phyloP scores from a whole-genome alignment of 1,140 invertebrate species.

The Andricus grossulariae region DNA sequence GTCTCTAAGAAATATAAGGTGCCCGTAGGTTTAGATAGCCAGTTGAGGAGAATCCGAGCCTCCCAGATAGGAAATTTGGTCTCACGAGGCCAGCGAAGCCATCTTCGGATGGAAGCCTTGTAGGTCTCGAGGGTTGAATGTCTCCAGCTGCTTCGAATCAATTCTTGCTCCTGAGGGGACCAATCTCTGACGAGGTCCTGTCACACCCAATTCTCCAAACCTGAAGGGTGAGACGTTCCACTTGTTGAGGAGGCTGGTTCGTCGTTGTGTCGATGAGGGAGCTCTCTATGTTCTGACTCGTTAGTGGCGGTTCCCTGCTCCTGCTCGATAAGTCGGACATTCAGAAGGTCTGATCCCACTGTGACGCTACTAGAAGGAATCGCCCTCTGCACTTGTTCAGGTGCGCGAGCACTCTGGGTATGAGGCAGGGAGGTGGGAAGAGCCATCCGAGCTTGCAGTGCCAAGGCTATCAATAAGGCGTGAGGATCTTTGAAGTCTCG shows the following conservation, averaged over 20 bases:
- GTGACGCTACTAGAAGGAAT: constrained; percentile 58
- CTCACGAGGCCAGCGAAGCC: too few relatives aligned
- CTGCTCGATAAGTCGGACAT: constrained; percentile 58
- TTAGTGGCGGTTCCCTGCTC: constrained; percentile 51
- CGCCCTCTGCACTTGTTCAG: constrained; percentile 52
- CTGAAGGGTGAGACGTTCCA: constrained; percentile 53
- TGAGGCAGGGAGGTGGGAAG: too few relatives aligned
- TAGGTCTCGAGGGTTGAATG: too few relatives aligned
- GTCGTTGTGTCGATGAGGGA: constrained; percentile 54
- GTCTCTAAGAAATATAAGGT: too few relatives aligned
- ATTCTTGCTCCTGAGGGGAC: too few relatives aligned
- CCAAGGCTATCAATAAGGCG: constrained; percentile 54
- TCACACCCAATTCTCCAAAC: constrained; percentile 56
- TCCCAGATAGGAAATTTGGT: too few relatives aligned
- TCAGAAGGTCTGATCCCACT: constrained; percentile 66
- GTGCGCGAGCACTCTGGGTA: constrained; percentile 58
- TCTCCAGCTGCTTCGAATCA: too few relatives aligned
- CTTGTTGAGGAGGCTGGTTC: constrained; percentile 55
- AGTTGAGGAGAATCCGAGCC: too few relatives aligned
- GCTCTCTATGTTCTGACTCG: constrained; percentile 47
- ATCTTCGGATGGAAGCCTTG: too few relatives aligned
- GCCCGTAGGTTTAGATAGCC: too few relatives aligned
- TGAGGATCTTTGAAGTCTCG: constrained; percentile 39
- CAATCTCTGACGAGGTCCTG: constrained; percentile 36
- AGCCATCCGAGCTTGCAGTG: constrained; percentile 59